Percentiles rank a stretch among this genome's conserved stretches.
These are phyloP conservation scores for Argentina silus DNA, from an alignment of 2,797 vertebrate genomes.

Conservation along the genomic window DNA sequence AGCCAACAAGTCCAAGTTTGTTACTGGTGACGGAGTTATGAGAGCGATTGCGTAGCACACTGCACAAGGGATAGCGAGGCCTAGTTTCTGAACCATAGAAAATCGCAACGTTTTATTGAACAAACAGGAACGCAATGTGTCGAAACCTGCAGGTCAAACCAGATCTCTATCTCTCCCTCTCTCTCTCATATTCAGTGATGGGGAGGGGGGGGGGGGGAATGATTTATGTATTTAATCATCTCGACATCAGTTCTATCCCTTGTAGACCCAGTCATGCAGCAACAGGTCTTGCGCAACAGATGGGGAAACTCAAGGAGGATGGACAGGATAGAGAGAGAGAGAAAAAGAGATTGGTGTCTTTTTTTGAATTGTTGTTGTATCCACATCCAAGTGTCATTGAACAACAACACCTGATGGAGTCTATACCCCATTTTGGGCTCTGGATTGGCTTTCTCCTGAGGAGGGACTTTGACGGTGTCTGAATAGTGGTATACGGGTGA, in stretches of 20 bases:
- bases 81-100: background rate
- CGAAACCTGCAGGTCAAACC: background rate
- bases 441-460: too few relatives aligned
- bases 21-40: constrained; percentile 34
- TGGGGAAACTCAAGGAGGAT: background rate
- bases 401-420: background rate
- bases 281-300: constrained; percentile 5
- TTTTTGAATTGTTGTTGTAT: background rate
- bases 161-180: background rate
- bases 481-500: too few relatives aligned
- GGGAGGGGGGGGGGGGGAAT: too few relatives aligned
- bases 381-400: background rate
- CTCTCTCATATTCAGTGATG: background rate
- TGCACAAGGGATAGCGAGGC: constrained; percentile 10
- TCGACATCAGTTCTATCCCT: background rate
- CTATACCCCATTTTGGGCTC: too few relatives aligned
- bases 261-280: background rate
- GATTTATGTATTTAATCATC: background rate
- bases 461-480: too few relatives aligned
- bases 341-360: background rate
- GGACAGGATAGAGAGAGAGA: background rate
- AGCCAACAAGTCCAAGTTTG: background rate
- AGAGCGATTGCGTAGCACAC: constrained; percentile 30
- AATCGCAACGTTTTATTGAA: background rate
- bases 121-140: background rate